A percentile compares a stretch with the other conserved stretches of the same genome.
Evolutionary conservation across 2,888 invertebrate genomes (phyloP).

Genomic region (Volucella inanis): DNA sequence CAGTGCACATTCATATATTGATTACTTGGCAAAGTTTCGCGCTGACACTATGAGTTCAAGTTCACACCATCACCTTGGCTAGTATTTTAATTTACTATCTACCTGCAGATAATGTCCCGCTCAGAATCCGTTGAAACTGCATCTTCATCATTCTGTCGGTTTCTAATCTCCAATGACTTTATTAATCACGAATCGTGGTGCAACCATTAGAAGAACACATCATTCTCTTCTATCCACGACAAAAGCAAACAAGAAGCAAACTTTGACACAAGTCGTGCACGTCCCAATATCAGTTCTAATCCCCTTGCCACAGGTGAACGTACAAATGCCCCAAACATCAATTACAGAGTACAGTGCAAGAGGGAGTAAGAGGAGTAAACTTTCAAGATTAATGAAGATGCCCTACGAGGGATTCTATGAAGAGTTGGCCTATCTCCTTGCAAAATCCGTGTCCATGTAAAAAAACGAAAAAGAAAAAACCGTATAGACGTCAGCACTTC

Average conservation of each 20-base stretch:
- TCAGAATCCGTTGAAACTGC: no score
- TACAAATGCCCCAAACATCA: slow-evolving; percentile 55
- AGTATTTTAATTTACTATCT: no score
- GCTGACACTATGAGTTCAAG: no score
- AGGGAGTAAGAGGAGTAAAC: background rate
- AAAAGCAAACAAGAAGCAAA: slow-evolving; percentile 53
- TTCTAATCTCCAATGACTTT: slow-evolving; percentile 59
- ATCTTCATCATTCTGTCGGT: background rate
- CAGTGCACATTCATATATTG: no score
- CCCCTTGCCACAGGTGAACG: slow-evolving; percentile 48
- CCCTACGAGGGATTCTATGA: slow-evolving; percentile 55
- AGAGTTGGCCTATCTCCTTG: slow-evolving; percentile 31
- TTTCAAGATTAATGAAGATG: slow-evolving; percentile 66
- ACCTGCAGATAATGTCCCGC: no score
- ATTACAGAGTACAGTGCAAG: slow-evolving; percentile 22
- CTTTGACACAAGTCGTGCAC: slow-evolving; percentile 71
- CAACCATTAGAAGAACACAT: slow-evolving; percentile 40
- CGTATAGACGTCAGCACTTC: slow-evolving; percentile 67
- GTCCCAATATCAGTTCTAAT: slow-evolving; percentile 24
- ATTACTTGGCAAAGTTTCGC: no score
- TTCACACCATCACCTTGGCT: no score
- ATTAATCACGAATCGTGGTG: slow-evolving; percentile 64
- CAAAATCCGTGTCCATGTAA: slow-evolving; percentile 55
- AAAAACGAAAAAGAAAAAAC: slow-evolving; percentile 58
- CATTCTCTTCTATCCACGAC: slow-evolving; percentile 37